Evolutionary conservation across 2,113 vertebrate species (phyloP), one percentile per base, ranked within the genome.

Genomic region (Acinonyx jubatus): DNA sequence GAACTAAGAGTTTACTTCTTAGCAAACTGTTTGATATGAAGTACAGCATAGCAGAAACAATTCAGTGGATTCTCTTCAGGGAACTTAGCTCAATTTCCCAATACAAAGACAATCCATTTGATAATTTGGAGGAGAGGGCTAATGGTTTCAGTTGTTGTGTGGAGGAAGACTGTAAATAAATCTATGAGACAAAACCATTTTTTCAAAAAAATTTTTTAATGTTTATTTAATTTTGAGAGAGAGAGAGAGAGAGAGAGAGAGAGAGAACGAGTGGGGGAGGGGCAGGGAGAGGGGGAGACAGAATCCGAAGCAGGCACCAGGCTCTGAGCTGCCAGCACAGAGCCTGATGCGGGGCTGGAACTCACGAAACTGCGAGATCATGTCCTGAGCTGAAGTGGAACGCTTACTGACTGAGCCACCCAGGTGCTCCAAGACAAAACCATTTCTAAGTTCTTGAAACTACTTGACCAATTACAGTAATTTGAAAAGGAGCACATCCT

Each of bases 101-200:
- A 38, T 88, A 38, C 6, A 21, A 85, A 86, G 92, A 80, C 81
- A 65, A 85, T 52, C 10, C 3, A 21, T 89, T 91, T 93, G 84
- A 63, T 96, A 68, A 79, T 15, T 50, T 85, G 63, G 29, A 95
- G 27, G 76, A 74, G 65, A 96, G 65, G 5, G 2, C 65, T 93
- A 45, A 52, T 4, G 16, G 14, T 91, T 93, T 96, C 6, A 74
- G 4, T 96, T 41, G 68, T 91, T 55, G 7, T 36, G 14, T 90
- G 14, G 41, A 91, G n/a, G 66, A 91, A 14, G 31, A 48, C 14
- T 69, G 45, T 45, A 45, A 45, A 45, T 66, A 66, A 21, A 78
- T 66, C 3, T 16, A 48, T 89, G 88, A 96, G 92, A 69, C 11
- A 97, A 95, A 98, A 91, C 16, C 71, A 57, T 69, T 69, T 69